These are phyloP conservation scores for Naja naja DNA, from an alignment of 2,113 vertebrate genomes.

Conservation along the genomic window DNA sequence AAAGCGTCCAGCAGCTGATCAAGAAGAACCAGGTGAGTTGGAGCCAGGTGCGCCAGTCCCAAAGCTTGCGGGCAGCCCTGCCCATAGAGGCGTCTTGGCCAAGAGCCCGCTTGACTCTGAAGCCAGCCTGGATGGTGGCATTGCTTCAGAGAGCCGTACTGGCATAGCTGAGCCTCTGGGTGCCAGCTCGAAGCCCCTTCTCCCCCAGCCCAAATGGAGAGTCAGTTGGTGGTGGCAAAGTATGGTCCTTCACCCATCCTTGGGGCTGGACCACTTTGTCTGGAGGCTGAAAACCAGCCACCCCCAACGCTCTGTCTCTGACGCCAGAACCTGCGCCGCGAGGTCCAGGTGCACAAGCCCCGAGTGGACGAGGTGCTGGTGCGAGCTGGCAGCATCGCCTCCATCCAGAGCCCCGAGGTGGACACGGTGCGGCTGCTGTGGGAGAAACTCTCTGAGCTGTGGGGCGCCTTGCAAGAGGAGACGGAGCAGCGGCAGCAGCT, in stretches of 20 bases:
- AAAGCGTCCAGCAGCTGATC: constrained; percentile 88
- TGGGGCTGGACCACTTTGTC: background rate
- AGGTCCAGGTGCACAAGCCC: constrained; percentile 82
- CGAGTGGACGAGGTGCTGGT: constrained; percentile 86
- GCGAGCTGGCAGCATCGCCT: constrained; percentile 74
- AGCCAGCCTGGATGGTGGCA: background rate
- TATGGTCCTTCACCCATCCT: background rate
- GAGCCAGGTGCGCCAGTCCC: background rate
- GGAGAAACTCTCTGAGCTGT: constrained; percentile 78
- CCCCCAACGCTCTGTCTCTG: fast-evolving
- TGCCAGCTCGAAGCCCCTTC: background rate
- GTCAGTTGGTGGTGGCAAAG: background rate
- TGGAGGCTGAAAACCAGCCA: no score
- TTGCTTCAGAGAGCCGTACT: background rate
- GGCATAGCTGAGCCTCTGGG: background rate
- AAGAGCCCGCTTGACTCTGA: background rate
- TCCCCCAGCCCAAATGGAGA: background rate
- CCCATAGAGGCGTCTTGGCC: background rate
- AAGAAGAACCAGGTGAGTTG: constrained; percentile 87
- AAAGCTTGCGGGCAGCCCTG: background rate
- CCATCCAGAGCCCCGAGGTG: constrained; percentile 81
- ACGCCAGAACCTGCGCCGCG: constrained; percentile 81
- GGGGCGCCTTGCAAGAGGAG: constrained; percentile 78
- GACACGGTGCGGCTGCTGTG: constrained; percentile 74
- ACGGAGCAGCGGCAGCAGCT: constrained; percentile 81